Conservation (phyloP, 1,140 invertebrate species). For the Drosophila ercepeae region DNA sequence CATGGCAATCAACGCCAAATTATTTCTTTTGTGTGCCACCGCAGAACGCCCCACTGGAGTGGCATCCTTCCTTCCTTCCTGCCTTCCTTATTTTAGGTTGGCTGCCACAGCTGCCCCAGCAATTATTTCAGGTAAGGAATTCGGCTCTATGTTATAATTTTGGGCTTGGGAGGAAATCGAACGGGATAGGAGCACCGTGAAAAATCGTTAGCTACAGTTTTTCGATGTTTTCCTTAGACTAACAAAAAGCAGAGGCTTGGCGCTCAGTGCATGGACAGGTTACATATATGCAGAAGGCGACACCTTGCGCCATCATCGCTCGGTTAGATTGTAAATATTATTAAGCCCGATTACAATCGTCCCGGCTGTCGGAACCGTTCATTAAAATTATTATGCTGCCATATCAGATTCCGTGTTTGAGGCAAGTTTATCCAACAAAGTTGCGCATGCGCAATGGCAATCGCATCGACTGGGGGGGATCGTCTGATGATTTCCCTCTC, state of each 20-base stretch:
- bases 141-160: conserved; percentile 65
- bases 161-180: conserved; percentile 27
- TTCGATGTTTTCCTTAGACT: neutral
- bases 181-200: conserved; percentile 5
- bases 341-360: conserved; percentile 76
- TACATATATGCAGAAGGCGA: conserved; percentile 45
- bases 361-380: conserved; percentile 60
- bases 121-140: conserved; percentile 76
- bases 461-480: neutral
- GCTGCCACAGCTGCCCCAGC: conserved; percentile 45
- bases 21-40: conserved; percentile 63
- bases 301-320: conserved; percentile 65
- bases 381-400: conserved; percentile 61
- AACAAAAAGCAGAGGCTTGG: neutral
- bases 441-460: conserved; percentile 65
- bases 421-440: conserved; percentile 28
- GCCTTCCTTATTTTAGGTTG: too few relatives aligned
- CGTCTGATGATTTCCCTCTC: conserved; percentile 4
- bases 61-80: conserved; percentile 55
- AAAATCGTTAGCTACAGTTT: neutral
- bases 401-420: conserved; percentile 53
- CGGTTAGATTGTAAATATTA: conserved; percentile 81
- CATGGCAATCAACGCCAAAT: conserved; percentile 80
- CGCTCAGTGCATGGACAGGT: conserved; percentile 22
- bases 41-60: conserved; percentile 37